These are phyloP conservation scores for Nixonia krombeini DNA, from an alignment of 1,140 invertebrate genomes.

Conservation along the genomic window DNA sequence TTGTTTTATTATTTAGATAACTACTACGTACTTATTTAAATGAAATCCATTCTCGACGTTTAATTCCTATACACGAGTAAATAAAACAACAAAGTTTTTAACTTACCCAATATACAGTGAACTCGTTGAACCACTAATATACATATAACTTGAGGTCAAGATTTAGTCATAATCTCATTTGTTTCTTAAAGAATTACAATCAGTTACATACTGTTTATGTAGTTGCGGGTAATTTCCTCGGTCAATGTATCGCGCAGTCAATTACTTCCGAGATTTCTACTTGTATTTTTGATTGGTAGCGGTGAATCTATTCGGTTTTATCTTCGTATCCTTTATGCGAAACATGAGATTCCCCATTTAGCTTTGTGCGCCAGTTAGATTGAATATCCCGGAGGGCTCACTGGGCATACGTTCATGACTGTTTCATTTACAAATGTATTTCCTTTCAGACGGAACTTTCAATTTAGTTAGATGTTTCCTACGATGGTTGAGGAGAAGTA, in stretches of 20 bases:
- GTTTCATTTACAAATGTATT: conserved; percentile 70
- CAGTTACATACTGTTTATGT: conserved; percentile 34
- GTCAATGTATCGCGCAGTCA: conserved; percentile 27
- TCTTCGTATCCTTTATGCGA: conserved; percentile 48
- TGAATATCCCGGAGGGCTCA: conserved; percentile 52
- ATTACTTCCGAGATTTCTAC: conserved; percentile 38
- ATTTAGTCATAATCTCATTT: too few species aligned
- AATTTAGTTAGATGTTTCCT: conserved; percentile 64
- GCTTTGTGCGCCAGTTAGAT: conserved; percentile 49
- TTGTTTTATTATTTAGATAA: too few species aligned
- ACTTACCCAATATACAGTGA: too few species aligned
- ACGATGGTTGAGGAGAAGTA: conserved; percentile 36
- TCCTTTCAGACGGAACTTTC: conserved; percentile 67
- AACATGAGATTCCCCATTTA: conserved; percentile 48
- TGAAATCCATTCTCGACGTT: too few species aligned
- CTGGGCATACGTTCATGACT: conserved; percentile 55
- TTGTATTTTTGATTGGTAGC: conserved; percentile 45
- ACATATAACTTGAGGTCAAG: too few species aligned
- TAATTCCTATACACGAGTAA: too few species aligned
- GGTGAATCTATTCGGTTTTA: conserved; percentile 37
- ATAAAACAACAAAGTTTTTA: too few species aligned
- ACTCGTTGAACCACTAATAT: too few species aligned
- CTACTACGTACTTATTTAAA: too few species aligned
- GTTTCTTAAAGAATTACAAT: conserved; percentile 22
- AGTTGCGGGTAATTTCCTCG: conserved; percentile 25